phyloP scores from a whole-genome alignment of 2,797 vertebrate genomes.

The Sebastes taczanowskii region DNA sequence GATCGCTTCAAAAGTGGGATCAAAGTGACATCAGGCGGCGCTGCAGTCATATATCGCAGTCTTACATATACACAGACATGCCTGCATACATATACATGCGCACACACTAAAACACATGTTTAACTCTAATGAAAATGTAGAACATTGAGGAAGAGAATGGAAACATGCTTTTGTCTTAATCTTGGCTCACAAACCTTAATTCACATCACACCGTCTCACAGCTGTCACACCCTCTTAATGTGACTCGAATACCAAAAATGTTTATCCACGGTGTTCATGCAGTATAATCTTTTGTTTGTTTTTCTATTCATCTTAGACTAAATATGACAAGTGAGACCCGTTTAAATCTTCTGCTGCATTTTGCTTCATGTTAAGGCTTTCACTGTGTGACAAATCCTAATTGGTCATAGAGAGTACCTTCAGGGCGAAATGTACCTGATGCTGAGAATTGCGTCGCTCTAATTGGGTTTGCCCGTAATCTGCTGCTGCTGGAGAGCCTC shows the following conservation, averaged over 20 bases:
- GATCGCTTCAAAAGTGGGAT: neutral
- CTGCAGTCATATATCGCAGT: neutral
- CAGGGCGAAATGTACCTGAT: conserved; percentile 80
- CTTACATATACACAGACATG: neutral
- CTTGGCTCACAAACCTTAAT: conserved; percentile 40
- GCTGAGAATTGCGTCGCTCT: conserved; percentile 76
- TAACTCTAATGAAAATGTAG: neutral
- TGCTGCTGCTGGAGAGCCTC: conserved; percentile 74
- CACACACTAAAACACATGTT: neutral
- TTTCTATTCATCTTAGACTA: conserved; percentile 70
- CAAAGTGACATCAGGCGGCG: conserved; percentile 15
- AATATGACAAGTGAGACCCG: conserved; percentile 75
- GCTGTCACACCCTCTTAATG: conserved; percentile 61
- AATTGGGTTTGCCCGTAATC: conserved; percentile 83
- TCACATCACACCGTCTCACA: conserved; percentile 40
- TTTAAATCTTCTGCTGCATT: conserved; percentile 71
- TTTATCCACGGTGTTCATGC: conserved; percentile 60
- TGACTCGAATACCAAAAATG: conserved; percentile 51
- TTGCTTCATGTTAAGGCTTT: conserved; percentile 67
- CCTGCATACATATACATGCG: neutral
- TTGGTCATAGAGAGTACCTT: conserved; percentile 81
- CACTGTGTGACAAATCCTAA: conserved; percentile 83
- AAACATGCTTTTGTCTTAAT: conserved; percentile 27
- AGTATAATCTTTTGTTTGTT: conserved; percentile 71
- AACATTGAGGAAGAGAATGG: neutral